Conservation (phyloP, 2,888 invertebrate species). For the Syrista parreyssii region DNA sequence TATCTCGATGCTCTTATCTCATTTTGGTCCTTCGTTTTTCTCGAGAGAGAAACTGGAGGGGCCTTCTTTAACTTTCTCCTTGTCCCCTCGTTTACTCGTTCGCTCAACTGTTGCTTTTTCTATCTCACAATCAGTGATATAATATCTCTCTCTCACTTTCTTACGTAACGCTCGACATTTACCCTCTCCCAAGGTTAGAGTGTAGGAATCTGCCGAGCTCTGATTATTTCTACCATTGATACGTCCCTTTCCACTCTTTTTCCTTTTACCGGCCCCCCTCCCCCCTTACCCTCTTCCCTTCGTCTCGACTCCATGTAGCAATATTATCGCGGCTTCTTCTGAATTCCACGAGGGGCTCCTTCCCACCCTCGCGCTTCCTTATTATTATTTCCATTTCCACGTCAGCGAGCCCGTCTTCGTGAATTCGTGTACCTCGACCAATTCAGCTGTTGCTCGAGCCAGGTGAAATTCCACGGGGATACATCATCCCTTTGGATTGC, state of each 20-base stretch:
- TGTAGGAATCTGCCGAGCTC: background rate
- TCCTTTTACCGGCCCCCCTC: background rate
- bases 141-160: background rate
- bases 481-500: background rate
- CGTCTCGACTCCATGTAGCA: background rate
- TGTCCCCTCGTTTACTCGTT: background rate
- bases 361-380: background rate
- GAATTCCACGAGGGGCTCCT: background rate
- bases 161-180: too few relatives aligned
- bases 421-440: background rate
- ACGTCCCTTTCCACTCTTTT: background rate
- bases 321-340: background rate
- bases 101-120: background rate
- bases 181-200: background rate
- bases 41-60: background rate
- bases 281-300: background rate
- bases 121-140: background rate
- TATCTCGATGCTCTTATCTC: background rate
- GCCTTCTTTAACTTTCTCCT: background rate
- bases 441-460: background rate
- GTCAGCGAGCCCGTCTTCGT: background rate
- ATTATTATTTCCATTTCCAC: background rate
- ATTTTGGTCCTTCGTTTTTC: background rate
- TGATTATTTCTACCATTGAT: background rate
- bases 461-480: background rate